A percentile compares a stretch with the other conserved stretches of the same genome.
Conservation (phyloP, 2,113 vertebrate genomes). For the Colinus virginianus region DNA sequence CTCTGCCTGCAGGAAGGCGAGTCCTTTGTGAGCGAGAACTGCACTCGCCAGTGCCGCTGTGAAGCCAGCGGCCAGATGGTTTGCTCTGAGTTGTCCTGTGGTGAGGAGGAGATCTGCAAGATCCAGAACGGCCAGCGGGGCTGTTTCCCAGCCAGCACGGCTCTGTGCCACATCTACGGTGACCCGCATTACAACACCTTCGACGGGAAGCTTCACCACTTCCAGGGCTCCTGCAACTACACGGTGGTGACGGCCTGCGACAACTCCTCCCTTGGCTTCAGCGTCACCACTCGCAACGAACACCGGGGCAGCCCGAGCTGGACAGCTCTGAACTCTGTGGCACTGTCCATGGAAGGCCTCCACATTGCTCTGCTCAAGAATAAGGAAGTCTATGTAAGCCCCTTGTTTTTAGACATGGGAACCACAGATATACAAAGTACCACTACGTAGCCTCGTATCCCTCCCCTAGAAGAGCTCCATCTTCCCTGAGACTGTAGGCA, state of each 20-base stretch:
- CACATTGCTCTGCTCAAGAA: slow-evolving; percentile 75
- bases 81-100: slow-evolving; percentile 76
- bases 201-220: slow-evolving; percentile 83
- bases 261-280: slow-evolving; percentile 75
- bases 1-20: slow-evolving; percentile 75
- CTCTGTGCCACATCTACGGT: slow-evolving; percentile 85
- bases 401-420: background rate
- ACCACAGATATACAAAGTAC: background rate
- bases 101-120: slow-evolving; percentile 78
- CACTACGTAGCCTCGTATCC: background rate
- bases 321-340: slow-evolving; percentile 82
- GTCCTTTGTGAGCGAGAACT: slow-evolving; percentile 71
- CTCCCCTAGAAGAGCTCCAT: background rate
- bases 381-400: slow-evolving; percentile 81
- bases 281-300: slow-evolving; percentile 80
- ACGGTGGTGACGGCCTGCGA: slow-evolving; percentile 80
- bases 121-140: slow-evolving; percentile 74
- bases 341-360: slow-evolving; percentile 73
- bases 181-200: slow-evolving; percentile 91
- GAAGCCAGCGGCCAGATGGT: slow-evolving; percentile 57
- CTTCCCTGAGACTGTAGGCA: background rate
- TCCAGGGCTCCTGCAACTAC: slow-evolving; percentile 89
- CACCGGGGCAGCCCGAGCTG: slow-evolving; percentile 69
- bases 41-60: slow-evolving; percentile 78
- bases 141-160: slow-evolving; percentile 76